Conservation (phyloP, 2,888 invertebrate genomes). For the Trissolcus japonicus region DNA sequence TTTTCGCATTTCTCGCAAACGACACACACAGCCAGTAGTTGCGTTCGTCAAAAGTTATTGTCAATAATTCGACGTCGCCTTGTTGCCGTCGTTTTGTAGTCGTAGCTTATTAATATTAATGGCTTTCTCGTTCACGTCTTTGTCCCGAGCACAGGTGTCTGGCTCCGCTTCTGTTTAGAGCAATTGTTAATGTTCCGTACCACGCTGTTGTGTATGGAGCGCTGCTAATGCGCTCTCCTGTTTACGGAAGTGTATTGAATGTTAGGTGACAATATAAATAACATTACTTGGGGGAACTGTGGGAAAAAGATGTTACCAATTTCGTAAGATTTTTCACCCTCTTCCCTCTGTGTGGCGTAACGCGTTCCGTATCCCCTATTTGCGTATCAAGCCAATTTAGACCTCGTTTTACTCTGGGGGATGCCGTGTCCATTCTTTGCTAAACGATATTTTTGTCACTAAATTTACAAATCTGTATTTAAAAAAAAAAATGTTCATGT, state of each 20-base stretch:
- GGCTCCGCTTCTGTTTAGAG: slow-evolving; percentile 20
- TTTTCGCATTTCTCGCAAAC: slow-evolving; percentile 38
- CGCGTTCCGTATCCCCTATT: slow-evolving; percentile 11
- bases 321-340: slow-evolving; percentile 37
- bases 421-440: background rate
- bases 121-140: slow-evolving; percentile 6
- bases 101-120: slow-evolving; percentile 33
- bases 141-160: background rate
- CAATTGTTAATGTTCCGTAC: slow-evolving; percentile 1
- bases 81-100: background rate
- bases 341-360: slow-evolving; percentile 10
- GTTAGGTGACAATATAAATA: slow-evolving; percentile 37
- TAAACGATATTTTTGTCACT: slow-evolving; percentile 7
- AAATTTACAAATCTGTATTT: no score
- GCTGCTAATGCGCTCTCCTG: slow-evolving; percentile 5
- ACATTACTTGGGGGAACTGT: slow-evolving; percentile 33
- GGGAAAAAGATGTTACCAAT: slow-evolving; percentile 44
- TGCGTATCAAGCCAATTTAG: slow-evolving; percentile 25
- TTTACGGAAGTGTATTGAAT: slow-evolving; percentile 24
- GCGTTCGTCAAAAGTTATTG: slow-evolving; percentile 41
- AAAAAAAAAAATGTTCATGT: no score
- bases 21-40: slow-evolving; percentile 9
- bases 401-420: slow-evolving; percentile 4
- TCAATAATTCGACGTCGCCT: slow-evolving; percentile 46
- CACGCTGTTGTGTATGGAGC: background rate